Evolutionary conservation across 2,888 invertebrate genomes (phyloP).

Genomic region (Pseudanteris insignis): DNA sequence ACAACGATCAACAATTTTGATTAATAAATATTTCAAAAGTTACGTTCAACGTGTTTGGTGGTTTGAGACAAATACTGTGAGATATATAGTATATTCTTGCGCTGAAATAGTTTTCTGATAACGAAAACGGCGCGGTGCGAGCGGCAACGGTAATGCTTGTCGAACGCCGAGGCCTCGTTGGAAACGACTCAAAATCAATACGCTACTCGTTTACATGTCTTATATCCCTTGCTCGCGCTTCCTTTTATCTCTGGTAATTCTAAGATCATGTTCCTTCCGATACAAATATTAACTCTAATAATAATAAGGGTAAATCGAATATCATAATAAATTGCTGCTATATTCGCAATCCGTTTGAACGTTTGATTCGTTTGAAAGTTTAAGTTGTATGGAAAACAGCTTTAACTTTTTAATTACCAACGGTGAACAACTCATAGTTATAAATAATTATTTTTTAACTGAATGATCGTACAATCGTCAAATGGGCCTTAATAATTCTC

Average conservation of each 20-base stretch:
- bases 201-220: conserved; percentile 36
- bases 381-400: no score
- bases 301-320: no score
- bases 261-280: conserved; percentile 1
- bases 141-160: conserved; percentile 27
- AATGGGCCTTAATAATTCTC: no score
- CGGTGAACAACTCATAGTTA: no score
- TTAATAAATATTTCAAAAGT: conserved; percentile 17
- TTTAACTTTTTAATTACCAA: no score
- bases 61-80: conserved; percentile 23
- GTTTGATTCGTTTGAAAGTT: no score
- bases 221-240: conserved; percentile 22
- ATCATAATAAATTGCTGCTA: no score
- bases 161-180: conserved; percentile 43
- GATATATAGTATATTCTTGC: conserved; percentile 16
- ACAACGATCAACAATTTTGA: background rate
- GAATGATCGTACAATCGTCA: no score
- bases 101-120: conserved; percentile 34
- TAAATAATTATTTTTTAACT: no score
- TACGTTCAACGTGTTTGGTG: conserved; percentile 13
- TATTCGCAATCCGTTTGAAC: no score
- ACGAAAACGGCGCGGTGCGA: conserved; percentile 23
- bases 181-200: conserved; percentile 45
- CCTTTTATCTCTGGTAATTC: conserved; percentile 28
- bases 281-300: background rate